A percentile compares a stretch with the other conserved stretches of the same genome.
phyloP scores from a whole-genome alignment of 2,113 vertebrate genomes.

The Dasyprocta punctata region DNA sequence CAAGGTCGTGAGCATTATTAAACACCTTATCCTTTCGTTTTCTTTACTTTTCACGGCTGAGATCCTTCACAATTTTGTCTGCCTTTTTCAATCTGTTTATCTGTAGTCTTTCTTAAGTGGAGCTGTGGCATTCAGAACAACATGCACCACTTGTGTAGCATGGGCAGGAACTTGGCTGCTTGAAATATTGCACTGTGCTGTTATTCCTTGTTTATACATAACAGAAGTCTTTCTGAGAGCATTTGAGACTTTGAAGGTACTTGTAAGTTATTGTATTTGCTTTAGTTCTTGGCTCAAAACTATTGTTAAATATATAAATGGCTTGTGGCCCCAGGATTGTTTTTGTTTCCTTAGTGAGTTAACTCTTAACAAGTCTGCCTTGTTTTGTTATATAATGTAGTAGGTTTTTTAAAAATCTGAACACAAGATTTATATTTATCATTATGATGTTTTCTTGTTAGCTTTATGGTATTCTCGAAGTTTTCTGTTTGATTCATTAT shows the following conservation, averaged over 20 bases:
- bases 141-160: neutral
- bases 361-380: neutral
- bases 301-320: neutral
- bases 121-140: neutral
- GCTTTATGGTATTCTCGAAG: neutral
- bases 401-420: neutral
- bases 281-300: neutral
- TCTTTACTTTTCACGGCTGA: neutral
- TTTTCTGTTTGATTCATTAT: neutral
- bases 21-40: neutral
- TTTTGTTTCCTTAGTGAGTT: neutral
- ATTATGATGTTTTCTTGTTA: conserved; percentile 13
- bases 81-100: neutral
- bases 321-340: neutral
- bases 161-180: neutral
- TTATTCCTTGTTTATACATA: neutral
- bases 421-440: neutral
- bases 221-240: neutral
- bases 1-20: neutral
- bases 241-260: neutral
- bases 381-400: conserved; percentile 4
- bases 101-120: neutral
- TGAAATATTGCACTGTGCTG: neutral
- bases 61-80: neutral
- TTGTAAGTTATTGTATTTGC: neutral